Conservation (phyloP, 2,113 vertebrate genomes). For the Ctenodactylus gundi region DNA sequence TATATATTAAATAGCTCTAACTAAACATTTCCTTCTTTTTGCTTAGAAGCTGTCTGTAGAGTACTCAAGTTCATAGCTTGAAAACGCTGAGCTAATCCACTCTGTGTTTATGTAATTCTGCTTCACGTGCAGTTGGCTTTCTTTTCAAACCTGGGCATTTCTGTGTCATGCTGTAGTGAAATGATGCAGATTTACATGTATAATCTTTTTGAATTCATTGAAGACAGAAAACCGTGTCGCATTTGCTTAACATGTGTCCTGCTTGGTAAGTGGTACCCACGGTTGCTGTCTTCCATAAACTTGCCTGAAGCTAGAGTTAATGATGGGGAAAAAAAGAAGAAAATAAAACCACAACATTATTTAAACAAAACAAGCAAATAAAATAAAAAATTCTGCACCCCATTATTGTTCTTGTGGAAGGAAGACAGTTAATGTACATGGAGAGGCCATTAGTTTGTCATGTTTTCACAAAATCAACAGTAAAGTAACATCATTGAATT, state of each 20-base stretch:
- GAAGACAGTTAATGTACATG: neutral
- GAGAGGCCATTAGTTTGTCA: neutral
- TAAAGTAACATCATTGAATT: neutral
- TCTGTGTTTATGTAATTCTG: constrained; percentile 73
- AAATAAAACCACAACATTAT: constrained; percentile 63
- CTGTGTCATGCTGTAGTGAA: constrained; percentile 41
- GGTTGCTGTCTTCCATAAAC: constrained; percentile 55
- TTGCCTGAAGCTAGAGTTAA: constrained; percentile 74
- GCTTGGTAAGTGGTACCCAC: constrained; percentile 73
- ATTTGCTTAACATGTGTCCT: constrained; percentile 75
- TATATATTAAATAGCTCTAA: constrained; percentile 69
- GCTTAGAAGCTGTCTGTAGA: constrained; percentile 48
- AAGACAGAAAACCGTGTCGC: constrained; percentile 70
- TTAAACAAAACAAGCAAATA: constrained; percentile 50
- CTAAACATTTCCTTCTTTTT: constrained; percentile 76
- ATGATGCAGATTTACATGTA: constrained; percentile 52
- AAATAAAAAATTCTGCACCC: neutral
- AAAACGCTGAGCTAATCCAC: constrained; percentile 72
- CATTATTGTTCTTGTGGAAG: neutral
- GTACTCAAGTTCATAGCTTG: constrained; percentile 67
- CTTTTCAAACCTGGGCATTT: constrained; percentile 62
- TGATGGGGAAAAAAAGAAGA: constrained; percentile 61
- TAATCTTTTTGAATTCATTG: constrained; percentile 31
- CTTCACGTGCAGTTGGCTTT: constrained; percentile 53
- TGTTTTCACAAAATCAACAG: neutral